These are phyloP conservation scores for Dolichopus griseipennis DNA, from an alignment of 2,888 invertebrate genomes.

Conservation along the genomic window DNA sequence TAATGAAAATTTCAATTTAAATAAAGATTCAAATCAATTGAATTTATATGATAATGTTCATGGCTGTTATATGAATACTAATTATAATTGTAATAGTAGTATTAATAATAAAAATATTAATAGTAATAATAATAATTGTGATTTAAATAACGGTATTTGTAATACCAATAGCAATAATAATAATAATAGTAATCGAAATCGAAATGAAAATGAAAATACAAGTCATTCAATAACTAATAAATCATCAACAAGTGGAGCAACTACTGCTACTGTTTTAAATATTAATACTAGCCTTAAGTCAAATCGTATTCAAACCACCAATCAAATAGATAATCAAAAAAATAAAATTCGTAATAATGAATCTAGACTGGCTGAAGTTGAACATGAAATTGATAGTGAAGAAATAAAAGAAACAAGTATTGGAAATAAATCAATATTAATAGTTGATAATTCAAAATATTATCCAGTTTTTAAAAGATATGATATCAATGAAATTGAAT, in stretches of 20 bases:
- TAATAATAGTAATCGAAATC: not conserved
- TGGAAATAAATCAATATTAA: conserved; percentile 17
- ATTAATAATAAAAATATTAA: not conserved
- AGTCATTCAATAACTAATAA: not conserved
- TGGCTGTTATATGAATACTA: not conserved
- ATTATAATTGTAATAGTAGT: not conserved
- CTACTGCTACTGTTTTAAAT: not conserved
- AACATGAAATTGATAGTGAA: not conserved
- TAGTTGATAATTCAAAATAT: conserved; percentile 23
- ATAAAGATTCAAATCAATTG: not conserved
- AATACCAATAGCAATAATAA: not conserved
- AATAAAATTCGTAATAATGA: no score
- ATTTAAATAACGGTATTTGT: not conserved
- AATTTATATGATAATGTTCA: conserved; percentile 3
- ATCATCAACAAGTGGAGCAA: not conserved
- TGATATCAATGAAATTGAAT: conserved; percentile 20
- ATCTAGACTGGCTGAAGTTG: not conserved
- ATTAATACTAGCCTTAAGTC: not conserved
- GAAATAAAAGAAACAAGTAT: not conserved
- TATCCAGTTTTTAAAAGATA: conserved; percentile 23
- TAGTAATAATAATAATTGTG: not conserved
- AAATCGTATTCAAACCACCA: not conserved
- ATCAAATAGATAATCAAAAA: not conserved
- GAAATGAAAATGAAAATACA: not conserved
- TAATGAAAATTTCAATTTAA: not conserved